phyloP scores from a whole-genome alignment of 2,797 vertebrate species.

The Micropoecilia bifurca region DNA sequence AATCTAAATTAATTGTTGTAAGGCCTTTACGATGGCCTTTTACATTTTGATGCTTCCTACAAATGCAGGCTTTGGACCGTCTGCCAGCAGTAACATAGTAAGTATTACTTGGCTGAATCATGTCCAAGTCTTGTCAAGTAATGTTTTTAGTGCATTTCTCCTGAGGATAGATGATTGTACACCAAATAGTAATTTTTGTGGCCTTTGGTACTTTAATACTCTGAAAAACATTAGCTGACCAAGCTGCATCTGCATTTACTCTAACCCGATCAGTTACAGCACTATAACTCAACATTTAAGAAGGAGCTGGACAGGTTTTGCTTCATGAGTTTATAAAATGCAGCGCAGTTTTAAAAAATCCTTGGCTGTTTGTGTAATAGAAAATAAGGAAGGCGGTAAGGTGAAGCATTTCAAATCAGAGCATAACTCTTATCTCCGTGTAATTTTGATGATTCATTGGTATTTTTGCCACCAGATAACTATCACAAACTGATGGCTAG shows the following conservation, averaged over 20 bases:
- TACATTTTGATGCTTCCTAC: fast-evolving
- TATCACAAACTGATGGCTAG: neutral
- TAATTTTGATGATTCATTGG: neutral
- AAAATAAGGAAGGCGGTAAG: conserved; percentile 39
- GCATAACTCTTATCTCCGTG: neutral
- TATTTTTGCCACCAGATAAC: neutral
- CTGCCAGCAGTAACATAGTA: neutral
- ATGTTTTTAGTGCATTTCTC: fast-evolving
- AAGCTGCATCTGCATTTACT: conserved; percentile 6
- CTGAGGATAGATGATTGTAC: neutral
- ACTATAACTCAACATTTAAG: conserved; percentile 10
- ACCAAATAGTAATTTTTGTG: conserved; percentile 16
- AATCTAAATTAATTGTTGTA: neutral
- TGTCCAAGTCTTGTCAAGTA: neutral
- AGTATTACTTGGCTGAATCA: neutral
- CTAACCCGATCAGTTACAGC: neutral
- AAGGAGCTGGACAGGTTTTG: neutral
- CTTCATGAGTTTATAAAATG: neutral
- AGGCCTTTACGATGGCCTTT: conserved; percentile 10
- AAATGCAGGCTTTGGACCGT: fast-evolving
- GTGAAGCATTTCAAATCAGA: neutral
- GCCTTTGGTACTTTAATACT: fast-evolving
- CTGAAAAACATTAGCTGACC: fast-evolving
- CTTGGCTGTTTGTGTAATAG: conserved; percentile 39
- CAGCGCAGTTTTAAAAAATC: neutral